Evolutionary conservation across 2,888 invertebrate genomes (phyloP).

Genomic region (Sarcophaga caerulescens): DNA sequence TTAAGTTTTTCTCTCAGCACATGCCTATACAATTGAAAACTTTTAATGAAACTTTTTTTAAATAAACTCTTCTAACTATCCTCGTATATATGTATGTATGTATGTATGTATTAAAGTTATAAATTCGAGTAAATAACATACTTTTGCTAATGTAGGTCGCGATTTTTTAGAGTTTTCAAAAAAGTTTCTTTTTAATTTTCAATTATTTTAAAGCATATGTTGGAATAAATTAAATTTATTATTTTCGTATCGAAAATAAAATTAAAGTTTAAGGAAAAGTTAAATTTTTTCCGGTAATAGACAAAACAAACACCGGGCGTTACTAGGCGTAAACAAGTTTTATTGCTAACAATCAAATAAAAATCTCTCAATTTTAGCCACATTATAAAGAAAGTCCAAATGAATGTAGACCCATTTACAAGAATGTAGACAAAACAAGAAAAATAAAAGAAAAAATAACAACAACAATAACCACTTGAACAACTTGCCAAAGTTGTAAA

Average conservation of each 20-base stretch:
- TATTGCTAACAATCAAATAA: conserved; percentile 64
- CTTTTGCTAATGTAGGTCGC: conserved; percentile 51
- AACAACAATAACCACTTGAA: conserved; percentile 41
- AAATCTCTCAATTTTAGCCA: conserved; percentile 50
- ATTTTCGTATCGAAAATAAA: background rate
- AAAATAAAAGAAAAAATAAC: background rate
- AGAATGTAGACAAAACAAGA: background rate
- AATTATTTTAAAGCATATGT: background rate
- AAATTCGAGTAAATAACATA: conserved; percentile 1
- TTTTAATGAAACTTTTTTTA: too few species aligned
- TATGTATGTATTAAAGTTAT: background rate
- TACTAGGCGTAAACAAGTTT: conserved; percentile 67
- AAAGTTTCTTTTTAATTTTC: background rate
- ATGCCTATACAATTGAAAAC: background rate
- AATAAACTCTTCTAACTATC: too few species aligned
- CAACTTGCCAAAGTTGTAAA: conserved; percentile 18
- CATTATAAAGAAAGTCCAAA: background rate
- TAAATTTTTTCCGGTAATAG: background rate
- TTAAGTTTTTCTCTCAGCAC: background rate
- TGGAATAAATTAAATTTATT: background rate
- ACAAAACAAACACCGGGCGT: conserved; percentile 64
- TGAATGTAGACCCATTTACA: too few species aligned
- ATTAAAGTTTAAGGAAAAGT: background rate
- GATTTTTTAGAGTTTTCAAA: conserved; percentile 13
- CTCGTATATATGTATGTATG: background rate